Evolutionary conservation across 2,797 vertebrate species (phyloP), one percentile per base, ranked within the genome.

Genomic region (Percopsis omiscomaycus): DNA sequence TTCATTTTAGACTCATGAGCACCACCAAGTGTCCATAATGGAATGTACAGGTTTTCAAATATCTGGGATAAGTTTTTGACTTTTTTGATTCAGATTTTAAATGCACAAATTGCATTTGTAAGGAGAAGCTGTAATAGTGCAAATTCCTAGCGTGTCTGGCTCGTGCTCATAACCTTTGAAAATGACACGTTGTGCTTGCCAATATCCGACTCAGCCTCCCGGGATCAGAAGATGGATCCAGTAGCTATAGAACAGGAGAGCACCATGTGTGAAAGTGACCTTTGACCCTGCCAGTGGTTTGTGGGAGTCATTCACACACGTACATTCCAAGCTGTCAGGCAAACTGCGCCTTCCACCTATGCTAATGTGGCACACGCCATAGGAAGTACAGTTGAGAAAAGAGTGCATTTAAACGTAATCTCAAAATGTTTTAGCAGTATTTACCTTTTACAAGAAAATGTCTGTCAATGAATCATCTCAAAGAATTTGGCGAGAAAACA

Each of bases 211-310:
- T 22, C 3, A 30, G 13, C 14, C 44, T 37, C 54, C 65, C 1
- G 6, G 67, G 59, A 59, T 64, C 45, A 57, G 67, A 2, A 56
- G 63, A 73, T 57, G 37, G 37, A 74, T 72, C 62, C 60, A 69
- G 69, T 63, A 69, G 70, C 66, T 51, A 2, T 16, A 22, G 27
- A 71, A 61, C 64, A 70, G 57, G 30, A 75, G 64, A 85, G 81
- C 61, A 65, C 73, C 80, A 79, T 79, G 65, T 82, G 80, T 71
- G 74, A 59, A 65, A 68, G 60, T 57, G 69, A 87, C 79, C 84
- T 81, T 75, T 82, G 70, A 73, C 79, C 70, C 51, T 53, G 11
- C 1, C 60, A 27, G 55, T 57, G 61, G 68, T 79, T 66, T 42
- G 71, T 45, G 58, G 55, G 74, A 77, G 55, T 54, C 66, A 8